Conservation (phyloP, 2,797 vertebrate species). For the Toxotes lorentzi region DNA sequence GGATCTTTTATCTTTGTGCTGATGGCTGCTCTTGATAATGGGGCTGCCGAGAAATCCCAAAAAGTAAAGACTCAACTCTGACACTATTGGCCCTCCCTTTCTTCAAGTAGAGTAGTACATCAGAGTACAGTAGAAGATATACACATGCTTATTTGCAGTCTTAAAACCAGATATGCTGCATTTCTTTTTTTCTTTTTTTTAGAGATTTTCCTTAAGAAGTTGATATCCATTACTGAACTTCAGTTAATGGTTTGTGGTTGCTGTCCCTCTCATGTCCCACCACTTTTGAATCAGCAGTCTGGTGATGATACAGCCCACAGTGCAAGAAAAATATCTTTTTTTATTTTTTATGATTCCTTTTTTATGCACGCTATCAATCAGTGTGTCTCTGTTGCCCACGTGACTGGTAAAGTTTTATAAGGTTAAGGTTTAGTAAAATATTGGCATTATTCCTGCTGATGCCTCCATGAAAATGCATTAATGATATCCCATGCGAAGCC, state of each 20-base stretch:
- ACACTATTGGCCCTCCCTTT: slow-evolving; percentile 71
- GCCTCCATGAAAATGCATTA: slow-evolving; percentile 79
- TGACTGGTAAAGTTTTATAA: slow-evolving; percentile 41
- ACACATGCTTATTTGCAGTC: slow-evolving; percentile 31
- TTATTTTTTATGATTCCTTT: not conserved
- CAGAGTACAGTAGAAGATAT: slow-evolving; percentile 54
- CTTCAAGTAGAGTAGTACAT: slow-evolving; percentile 64
- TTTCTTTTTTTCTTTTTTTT: not conserved
- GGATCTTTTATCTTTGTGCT: slow-evolving; percentile 86
- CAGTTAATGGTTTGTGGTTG: slow-evolving; percentile 37
- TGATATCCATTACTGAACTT: slow-evolving; percentile 16
- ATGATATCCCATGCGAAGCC: slow-evolving; percentile 79
- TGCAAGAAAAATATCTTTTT: slow-evolving; percentile 14
- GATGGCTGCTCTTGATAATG: slow-evolving; percentile 86
- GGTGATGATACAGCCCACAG: slow-evolving; percentile 31
- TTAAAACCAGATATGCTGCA: slow-evolving; percentile 34
- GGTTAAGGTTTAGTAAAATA: slow-evolving; percentile 75
- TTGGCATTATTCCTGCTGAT: slow-evolving; percentile 71
- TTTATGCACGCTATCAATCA: slow-evolving; percentile 29
- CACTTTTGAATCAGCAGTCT: slow-evolving; percentile 27
- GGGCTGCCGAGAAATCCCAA: slow-evolving; percentile 85
- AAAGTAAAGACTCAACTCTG: slow-evolving; percentile 84
- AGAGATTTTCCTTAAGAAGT: slow-evolving; percentile 34
- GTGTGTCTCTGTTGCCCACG: slow-evolving; percentile 22
- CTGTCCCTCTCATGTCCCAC: slow-evolving; percentile 13